Base-by-base conservation (phyloP, 2,113 vertebrate genomes). In the Ciconia boyciana region DNA sequence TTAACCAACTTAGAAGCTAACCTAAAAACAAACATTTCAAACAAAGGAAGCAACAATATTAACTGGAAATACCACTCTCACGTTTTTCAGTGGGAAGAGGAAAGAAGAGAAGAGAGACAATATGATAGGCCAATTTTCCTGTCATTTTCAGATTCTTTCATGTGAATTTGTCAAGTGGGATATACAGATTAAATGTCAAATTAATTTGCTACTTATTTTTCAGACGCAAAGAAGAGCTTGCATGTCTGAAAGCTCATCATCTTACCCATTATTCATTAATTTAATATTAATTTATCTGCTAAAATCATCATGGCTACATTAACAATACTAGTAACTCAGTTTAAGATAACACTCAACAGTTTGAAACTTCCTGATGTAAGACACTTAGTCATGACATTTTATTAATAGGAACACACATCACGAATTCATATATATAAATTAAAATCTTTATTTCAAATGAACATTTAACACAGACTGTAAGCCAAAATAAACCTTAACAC, bases 401-500 rank as follows among this genome's bases (percentile, higher is more conserved):
- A 34, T 92, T 80, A 92, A 76, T 1, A 77, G 71, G 85, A 93
- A 83, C 25, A 86, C n/a, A 55, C 52, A 78, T 60, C 12, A 51
- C 9, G 25, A 55, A 41, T 49, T 66, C n/a, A 46, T 6, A 48
- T 1, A 17, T 6, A 29, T 2, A 44, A 58, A 82, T 43, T 17
- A 61, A 77, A 89, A 29, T 2, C 55, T 94, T 83, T 69, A 64
- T 79, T 91, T 78, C 16, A 55, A 91, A 82, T 6, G 1, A 81
- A 62, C 34, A 65, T 54, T 90, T 61, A 49, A 69, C 16, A 46
- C 19, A 83, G 41, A 39, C 5, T 34, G 21, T 7, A 69, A 84
- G 17, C 29, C 69, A 90, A 97, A 97, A 72, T 43, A 91, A 82
- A 87, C 91, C 65, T 96, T 84, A 86, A 84, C 52, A 89, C 22